Base-by-base conservation (phyloP, 2,888 invertebrate genomes). In the Lycaena phlaeas region DNA sequence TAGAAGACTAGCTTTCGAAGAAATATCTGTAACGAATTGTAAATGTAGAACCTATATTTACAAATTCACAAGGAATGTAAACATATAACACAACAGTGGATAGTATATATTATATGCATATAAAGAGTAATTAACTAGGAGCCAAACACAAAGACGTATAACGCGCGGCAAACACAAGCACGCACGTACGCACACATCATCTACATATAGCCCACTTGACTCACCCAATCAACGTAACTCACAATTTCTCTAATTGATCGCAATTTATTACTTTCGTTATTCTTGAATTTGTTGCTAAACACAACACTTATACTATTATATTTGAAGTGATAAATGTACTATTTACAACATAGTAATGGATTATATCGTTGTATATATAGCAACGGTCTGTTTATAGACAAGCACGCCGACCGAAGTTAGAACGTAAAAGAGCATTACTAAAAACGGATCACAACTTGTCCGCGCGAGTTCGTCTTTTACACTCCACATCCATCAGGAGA, bases 401-500 rank as follows among this genome's bases (percentile, higher is more conserved):
- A 27, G 15, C n/a, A n/a, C n/a, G n/a, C n/a, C n/a, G n/a, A 2
- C 22, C 14, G 29, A 5, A 17, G 18, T 28, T 11, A 31, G 37
- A 40, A 12, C 25, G 36, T 11, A 11, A 27, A 28, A 27, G 27
- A 27, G 18, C 36, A 26, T 9, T 12, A 38, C 44, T 41, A 48
- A 43, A 40, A 41, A 41, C 36, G 26, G 41, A 44, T 39, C 37
- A 31, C 49, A 45, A 46, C 46, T 46, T 46, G 44, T 44, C 39
- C 43, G 25, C 28, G 22, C n/a, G n/a, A n/a, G n/a, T n/a, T n/a
- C n/a, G n/a, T n/a, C n/a, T n/a, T n/a, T n/a, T 38, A 22, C 36
- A 6, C 18, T 14, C 29, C 42, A 22, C 45, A 36, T 50, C 48
- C 48, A 37, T 48, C 50, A 41, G 48, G 27, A 34, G 49, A 54